These are phyloP conservation scores for Cavia porcellus DNA, from an alignment of 2,113 vertebrate genomes.

Conservation along the genomic window DNA sequence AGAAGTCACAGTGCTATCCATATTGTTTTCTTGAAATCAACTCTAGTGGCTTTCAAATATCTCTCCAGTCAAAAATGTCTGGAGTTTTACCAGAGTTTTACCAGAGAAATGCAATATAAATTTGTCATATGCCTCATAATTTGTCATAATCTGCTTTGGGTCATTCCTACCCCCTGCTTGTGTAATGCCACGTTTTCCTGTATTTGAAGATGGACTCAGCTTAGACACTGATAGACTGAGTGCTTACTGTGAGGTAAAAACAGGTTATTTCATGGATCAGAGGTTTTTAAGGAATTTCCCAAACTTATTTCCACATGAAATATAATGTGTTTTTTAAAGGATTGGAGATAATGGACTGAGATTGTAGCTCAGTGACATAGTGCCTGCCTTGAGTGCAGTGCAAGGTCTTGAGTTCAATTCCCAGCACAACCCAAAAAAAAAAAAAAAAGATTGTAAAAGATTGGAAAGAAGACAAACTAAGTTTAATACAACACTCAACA, in stretches of 20 bases:
- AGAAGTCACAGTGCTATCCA: neutral
- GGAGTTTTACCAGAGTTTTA: neutral
- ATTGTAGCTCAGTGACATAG: too few relatives aligned
- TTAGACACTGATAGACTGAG: neutral
- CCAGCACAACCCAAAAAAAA: too few relatives aligned
- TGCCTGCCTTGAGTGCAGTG: too few relatives aligned
- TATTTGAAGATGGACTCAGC: neutral
- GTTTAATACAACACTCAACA: neutral
- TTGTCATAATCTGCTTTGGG: neutral
- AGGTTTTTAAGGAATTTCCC: neutral
- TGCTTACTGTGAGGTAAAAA: neutral
- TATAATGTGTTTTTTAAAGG: neutral
- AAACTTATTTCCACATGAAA: neutral
- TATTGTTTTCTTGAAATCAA: neutral
- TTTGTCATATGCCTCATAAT: neutral
- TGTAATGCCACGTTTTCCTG: neutral
- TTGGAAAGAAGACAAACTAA: neutral
- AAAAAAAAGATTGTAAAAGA: neutral
- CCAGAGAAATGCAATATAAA: neutral
- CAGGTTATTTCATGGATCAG: neutral
- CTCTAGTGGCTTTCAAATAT: neutral
- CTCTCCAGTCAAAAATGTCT: neutral
- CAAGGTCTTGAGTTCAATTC: too few relatives aligned
- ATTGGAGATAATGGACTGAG: too few relatives aligned
- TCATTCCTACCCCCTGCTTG: neutral